phyloP scores from a whole-genome alignment of 2,113 vertebrate species.

The Chelonoidis abingdonii region DNA sequence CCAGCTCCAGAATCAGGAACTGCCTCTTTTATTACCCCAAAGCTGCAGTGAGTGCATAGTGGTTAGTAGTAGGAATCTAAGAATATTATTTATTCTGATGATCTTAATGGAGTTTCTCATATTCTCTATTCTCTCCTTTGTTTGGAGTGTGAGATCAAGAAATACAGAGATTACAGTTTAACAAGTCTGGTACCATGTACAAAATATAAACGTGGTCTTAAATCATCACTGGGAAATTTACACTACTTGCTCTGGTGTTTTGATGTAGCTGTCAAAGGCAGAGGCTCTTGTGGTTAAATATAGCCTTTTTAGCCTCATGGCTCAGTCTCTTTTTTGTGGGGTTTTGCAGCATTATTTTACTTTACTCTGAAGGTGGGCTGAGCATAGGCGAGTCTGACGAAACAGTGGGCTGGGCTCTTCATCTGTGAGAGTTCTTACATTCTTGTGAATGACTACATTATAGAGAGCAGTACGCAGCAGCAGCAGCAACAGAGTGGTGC shows the following conservation, averaged over 20 bases:
- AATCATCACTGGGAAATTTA: neutral
- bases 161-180: neutral
- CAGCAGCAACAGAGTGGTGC: constrained; percentile 59
- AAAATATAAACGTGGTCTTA: constrained; percentile 21
- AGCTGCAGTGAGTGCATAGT: neutral
- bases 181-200: neutral
- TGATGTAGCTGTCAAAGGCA: constrained; percentile 33
- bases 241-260: constrained; percentile 35
- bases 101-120: neutral
- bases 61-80: neutral
- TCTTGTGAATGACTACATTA: constrained; percentile 34
- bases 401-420: constrained; percentile 75
- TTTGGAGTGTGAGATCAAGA: constrained; percentile 9
- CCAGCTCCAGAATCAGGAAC: neutral
- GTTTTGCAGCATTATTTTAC: constrained; percentile 14
- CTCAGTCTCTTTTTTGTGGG: neutral
- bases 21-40: fast-evolving
- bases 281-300: constrained; percentile 9
- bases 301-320: neutral
- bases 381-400: constrained; percentile 76
- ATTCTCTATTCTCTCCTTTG: neutral
- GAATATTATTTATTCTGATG: neutral
- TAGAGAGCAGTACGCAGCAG: constrained; percentile 54
- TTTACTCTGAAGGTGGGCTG: constrained; percentile 75
- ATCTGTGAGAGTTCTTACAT: constrained; percentile 20